These are phyloP conservation scores for Dendrocincla fuliginosa DNA, from an alignment of 2,797 vertebrate species.

Conservation along the genomic window DNA sequence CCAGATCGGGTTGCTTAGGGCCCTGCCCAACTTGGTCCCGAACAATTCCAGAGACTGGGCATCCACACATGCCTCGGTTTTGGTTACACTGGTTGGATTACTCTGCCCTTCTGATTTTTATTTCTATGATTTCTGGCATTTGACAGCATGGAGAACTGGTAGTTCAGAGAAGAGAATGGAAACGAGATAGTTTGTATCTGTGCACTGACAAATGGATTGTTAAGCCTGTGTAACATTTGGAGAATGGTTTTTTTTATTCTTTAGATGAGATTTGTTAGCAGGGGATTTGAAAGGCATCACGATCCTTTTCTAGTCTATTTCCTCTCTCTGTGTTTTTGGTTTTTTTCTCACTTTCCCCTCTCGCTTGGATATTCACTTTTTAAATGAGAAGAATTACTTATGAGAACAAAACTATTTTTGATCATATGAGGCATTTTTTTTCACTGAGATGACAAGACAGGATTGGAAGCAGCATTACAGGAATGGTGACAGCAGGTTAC, in stretches of 20 bases:
- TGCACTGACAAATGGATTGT: not conserved
- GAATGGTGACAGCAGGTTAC: not conserved
- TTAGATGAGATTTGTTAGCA: constrained; percentile 7
- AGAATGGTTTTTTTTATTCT: not conserved
- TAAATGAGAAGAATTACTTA: constrained; percentile 34
- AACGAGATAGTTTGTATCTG: not conserved
- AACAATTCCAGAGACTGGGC: not conserved
- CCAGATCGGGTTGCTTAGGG: not conserved
- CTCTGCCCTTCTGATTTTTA: not conserved
- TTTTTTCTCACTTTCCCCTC: not conserved
- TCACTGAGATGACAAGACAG: not conserved
- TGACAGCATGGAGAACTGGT: not conserved
- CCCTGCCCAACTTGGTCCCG: not conserved
- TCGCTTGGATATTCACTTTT: not conserved
- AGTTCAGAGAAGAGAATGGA: not conserved
- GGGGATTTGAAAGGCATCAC: not conserved
- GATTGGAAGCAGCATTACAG: not conserved
- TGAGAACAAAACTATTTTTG: not conserved
- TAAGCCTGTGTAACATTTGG: not conserved
- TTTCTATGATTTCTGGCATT: not conserved
- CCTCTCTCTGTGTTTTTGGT: not conserved
- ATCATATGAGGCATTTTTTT: not conserved
- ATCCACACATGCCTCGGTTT: not conserved
- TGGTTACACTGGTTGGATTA: not conserved
- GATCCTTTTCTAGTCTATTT: not conserved